These are phyloP conservation scores for Scaeva pyrastri DNA, from an alignment of 2,888 invertebrate genomes.

Conservation along the genomic window DNA sequence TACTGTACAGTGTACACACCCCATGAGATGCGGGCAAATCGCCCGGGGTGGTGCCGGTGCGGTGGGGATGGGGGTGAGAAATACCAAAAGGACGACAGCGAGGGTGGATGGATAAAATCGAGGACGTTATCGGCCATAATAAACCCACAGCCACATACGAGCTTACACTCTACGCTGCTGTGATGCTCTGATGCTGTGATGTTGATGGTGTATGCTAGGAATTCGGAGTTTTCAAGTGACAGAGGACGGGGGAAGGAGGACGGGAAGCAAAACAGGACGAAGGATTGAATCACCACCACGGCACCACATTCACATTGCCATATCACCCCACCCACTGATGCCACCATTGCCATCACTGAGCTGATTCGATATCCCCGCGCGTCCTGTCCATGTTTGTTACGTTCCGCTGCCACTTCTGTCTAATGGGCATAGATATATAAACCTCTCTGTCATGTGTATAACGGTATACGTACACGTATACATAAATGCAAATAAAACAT, in stretches of 20 bases:
- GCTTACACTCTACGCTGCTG: slow-evolving; percentile 15
- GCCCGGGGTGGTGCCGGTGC: slow-evolving; percentile 48
- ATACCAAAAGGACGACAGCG: slow-evolving; percentile 49
- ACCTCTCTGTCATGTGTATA: slow-evolving; percentile 66
- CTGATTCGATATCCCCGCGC: slow-evolving; percentile 63
- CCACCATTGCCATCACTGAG: slow-evolving; percentile 44
- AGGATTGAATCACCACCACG: slow-evolving; percentile 67
- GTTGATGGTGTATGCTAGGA: slow-evolving; percentile 57
- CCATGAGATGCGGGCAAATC: slow-evolving; percentile 51
- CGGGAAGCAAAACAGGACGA: slow-evolving; percentile 69
- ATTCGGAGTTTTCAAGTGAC: slow-evolving; percentile 67
- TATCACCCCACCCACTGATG: slow-evolving; percentile 17
- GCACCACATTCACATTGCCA: background rate
- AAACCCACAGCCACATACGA: slow-evolving; percentile 76
- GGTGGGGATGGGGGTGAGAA: slow-evolving; percentile 61
- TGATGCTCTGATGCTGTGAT: slow-evolving; percentile 3
- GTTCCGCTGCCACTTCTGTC: slow-evolving; percentile 74
- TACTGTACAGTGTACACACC: slow-evolving; percentile 47
- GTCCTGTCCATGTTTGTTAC: slow-evolving; percentile 72
- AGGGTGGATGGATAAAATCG: slow-evolving; percentile 68
- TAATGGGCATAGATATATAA: slow-evolving; percentile 73
- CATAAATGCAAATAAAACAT: slow-evolving; percentile 74
- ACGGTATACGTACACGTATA: slow-evolving; percentile 42
- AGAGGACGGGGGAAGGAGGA: no score
- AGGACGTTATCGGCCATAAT: slow-evolving; percentile 76